Evolutionary conservation across 2,888 invertebrate species (phyloP).

Genomic region (Tipula vernalis): DNA sequence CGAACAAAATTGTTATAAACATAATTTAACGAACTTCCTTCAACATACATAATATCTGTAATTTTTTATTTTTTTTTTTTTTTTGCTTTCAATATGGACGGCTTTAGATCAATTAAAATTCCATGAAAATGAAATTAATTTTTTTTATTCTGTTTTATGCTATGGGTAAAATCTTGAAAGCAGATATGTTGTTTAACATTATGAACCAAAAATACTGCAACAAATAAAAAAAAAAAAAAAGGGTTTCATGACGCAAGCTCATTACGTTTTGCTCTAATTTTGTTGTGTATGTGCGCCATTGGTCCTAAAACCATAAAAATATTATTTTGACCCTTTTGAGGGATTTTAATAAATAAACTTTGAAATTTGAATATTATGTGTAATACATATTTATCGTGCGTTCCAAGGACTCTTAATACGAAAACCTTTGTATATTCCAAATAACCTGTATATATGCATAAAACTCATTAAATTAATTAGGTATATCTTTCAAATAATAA

Average conservation of each 20-base stretch:
- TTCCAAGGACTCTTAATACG: neutral
- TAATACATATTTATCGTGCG: neutral
- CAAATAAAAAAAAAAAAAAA: neutral
- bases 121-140: neutral
- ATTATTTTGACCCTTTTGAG: neutral
- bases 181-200: neutral
- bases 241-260: neutral
- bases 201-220: neutral
- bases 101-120: constrained; percentile 4
- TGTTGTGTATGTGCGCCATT: neutral
- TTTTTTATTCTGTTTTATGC: neutral
- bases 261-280: neutral
- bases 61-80: no score
- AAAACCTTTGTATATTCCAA: neutral
- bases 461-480: neutral
- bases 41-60: neutral
- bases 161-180: neutral
- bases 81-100: neutral
- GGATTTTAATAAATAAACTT: neutral
- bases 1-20: neutral
- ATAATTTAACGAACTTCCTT: neutral
- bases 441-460: neutral
- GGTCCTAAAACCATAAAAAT: neutral
- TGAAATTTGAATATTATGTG: neutral
- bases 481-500: neutral